Conservation (phyloP, 2,797 vertebrate species). For the Rhinella marina region DNA sequence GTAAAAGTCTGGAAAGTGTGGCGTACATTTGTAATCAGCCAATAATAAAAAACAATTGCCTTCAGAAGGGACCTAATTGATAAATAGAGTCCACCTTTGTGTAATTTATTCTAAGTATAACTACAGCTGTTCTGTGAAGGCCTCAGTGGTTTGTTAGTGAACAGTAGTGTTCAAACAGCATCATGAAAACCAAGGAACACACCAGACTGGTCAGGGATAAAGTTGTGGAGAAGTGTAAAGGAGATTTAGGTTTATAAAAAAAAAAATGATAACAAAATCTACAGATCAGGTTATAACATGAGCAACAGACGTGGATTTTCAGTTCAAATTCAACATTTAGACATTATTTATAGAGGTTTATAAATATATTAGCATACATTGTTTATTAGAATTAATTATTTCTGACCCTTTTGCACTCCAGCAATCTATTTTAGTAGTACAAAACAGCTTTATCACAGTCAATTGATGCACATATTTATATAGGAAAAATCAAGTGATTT, state of each 20-base stretch:
- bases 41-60: no score
- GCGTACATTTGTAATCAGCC: no score
- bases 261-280: background rate
- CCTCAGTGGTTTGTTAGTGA: no score
- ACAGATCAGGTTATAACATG: background rate
- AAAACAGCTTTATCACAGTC: background rate
- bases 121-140: no score
- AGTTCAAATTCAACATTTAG: background rate
- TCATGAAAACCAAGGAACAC: no score
- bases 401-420: background rate
- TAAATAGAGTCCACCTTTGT: no score
- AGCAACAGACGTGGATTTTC: background rate
- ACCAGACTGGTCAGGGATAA: no score
- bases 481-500: background rate
- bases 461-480: background rate
- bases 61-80: no score
- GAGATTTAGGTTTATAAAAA: background rate
- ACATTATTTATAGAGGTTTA: background rate
- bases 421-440: background rate
- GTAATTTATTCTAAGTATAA: no score
- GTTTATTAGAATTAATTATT: slow-evolving; percentile 13
- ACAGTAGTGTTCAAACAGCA: no score
- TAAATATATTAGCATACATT: background rate
- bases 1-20: no score
- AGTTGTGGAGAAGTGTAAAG: background rate